These are phyloP conservation scores for Prunella fulvescens DNA, from an alignment of 2,113 vertebrate species.

Conservation along the genomic window DNA sequence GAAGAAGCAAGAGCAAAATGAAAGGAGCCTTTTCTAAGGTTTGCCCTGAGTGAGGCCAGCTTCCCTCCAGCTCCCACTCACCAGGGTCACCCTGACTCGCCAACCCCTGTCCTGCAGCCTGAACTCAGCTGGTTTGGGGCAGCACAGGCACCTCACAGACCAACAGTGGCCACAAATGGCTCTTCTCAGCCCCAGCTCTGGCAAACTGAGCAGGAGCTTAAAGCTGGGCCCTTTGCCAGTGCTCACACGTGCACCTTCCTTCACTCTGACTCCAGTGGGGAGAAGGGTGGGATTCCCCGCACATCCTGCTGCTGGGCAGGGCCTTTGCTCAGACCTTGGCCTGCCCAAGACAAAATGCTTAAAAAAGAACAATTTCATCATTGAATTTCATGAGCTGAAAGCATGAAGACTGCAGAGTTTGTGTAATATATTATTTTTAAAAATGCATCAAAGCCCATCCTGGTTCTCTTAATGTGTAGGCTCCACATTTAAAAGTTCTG, in stretches of 20 bases:
- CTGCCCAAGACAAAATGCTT: background rate
- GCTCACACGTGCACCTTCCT: rapidly evolving
- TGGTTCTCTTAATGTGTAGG: background rate
- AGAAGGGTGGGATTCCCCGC: background rate
- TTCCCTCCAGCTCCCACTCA: background rate
- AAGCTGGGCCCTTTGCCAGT: background rate
- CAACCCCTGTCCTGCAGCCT: rapidly evolving
- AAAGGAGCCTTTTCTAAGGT: background rate
- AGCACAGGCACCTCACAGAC: background rate
- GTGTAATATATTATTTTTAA: background rate
- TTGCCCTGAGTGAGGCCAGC: rapidly evolving
- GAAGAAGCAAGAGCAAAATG: background rate
- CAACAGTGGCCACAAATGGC: rapidly evolving
- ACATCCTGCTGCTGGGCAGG: background rate
- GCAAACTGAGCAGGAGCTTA: background rate
- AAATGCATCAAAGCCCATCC: background rate
- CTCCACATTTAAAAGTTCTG: background rate
- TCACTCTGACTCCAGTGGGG: background rate
- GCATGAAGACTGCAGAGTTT: background rate
- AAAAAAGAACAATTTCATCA: background rate
- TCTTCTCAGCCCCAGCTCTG: background rate
- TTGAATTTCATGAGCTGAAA: background rate
- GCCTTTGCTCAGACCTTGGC: background rate
- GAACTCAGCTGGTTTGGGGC: rapidly evolving
- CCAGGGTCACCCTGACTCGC: too few relatives aligned